Percentiles rank a stretch among this genome's conserved stretches.
These are phyloP conservation scores for Ashinkailepas kermadecensis DNA, from an alignment of 2,888 invertebrate species.

Conservation along the genomic window DNA sequence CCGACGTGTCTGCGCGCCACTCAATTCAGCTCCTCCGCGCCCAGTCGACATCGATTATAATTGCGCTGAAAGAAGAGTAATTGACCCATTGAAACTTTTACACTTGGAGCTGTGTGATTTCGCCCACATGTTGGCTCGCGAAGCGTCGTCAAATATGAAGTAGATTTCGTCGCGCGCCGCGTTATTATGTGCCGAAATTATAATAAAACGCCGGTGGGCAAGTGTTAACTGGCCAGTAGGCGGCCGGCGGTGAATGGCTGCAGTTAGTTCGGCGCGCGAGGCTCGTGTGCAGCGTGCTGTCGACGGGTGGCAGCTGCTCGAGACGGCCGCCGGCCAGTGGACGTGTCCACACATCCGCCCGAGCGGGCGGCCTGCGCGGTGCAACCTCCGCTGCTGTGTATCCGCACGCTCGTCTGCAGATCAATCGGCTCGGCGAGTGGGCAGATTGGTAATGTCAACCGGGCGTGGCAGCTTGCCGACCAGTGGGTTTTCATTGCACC, in stretches of 20 bases:
- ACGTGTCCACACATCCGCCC: not conserved
- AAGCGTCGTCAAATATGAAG: slow-evolving; percentile 16
- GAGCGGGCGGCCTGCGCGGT: not conserved
- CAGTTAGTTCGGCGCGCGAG: not conserved
- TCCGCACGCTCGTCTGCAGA: too few relatives aligned
- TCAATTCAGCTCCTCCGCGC: not conserved
- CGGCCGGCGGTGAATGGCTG: not conserved
- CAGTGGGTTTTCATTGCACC: too few relatives aligned
- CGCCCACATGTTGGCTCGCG: not conserved
- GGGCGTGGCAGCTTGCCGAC: too few relatives aligned
- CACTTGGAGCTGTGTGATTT: slow-evolving; percentile 19
- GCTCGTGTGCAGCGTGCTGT: not conserved
- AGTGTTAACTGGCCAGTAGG: slow-evolving; percentile 2
- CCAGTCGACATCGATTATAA: not conserved
- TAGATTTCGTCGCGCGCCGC: not conserved
- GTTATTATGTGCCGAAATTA: not conserved
- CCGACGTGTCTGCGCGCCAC: not conserved
- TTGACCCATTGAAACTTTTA: slow-evolving; percentile 21
- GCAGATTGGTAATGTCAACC: too few relatives aligned
- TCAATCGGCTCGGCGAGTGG: too few relatives aligned
- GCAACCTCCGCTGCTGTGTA: not conserved
- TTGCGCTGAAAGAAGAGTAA: slow-evolving; percentile 17
- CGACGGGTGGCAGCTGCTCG: not conserved
- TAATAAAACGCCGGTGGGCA: not conserved
- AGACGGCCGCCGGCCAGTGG: not conserved